Base-by-base conservation (phyloP, 2,797 vertebrate species). In the Enteromius paludinosus region DNA sequence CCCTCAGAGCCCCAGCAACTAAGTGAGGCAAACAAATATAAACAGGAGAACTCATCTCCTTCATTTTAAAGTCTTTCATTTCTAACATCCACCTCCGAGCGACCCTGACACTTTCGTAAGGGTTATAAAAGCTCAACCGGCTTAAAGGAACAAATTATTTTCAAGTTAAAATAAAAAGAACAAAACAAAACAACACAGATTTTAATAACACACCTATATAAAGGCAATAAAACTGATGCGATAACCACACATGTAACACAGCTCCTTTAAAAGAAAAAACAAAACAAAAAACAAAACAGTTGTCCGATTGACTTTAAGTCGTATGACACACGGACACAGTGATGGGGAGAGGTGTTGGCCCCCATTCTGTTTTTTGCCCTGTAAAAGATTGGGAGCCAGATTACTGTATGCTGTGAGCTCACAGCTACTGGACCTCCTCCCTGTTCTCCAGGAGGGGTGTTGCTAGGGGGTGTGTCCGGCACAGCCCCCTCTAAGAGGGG, bases 381-480 rank as follows among this genome's bases (percentile, higher is more conserved):
- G 12, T 66, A 56, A 47, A 43, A 75, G 71, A 66, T 62, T 84
- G 61, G 62, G 83, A 86, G 79, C 66, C 76, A 72, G 80, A 33
- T 28, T 20, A 71, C 65, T 76, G 15, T n/a, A 72, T 52, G 3
- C 45, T 71, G 62, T 84, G 78, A 75, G 5, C 1, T 86, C 85
- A 87, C 86, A 87, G 86, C 85, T 86, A 85, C 79, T 69, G 61
- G 10, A 85, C 23, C 41, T 62, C 78, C 69, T 84, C 90, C 87
- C 83, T 84, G 81, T 88, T 87, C 85, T 83, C 82, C 25, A 54
- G 85, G 18, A 12, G 76, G 87, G 83, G 83, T 83, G 54, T 85
- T 62, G 35, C 65, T 74, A 87, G 89, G 89, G 86, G 93, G 91
- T 68, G 83, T 93, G 93, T 92, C 90, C 93, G 88, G 88, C 92